Evolutionary conservation across 1,140 invertebrate species (phyloP), one percentile per base, ranked within the genome.

Genomic region (Lutraria rhynchaena): DNA sequence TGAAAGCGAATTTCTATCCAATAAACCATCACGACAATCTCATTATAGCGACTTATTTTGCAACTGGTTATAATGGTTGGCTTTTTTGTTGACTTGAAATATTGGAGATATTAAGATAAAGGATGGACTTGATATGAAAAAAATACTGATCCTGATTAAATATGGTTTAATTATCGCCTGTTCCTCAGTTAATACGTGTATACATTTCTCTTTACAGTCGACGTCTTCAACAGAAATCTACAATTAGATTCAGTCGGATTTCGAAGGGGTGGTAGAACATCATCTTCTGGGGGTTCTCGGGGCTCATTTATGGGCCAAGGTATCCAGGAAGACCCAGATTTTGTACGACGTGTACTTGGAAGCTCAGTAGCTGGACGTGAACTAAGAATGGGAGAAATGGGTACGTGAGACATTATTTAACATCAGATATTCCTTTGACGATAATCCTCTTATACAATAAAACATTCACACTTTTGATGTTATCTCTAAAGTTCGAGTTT

Each of bases 351-450:
- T 19, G 27, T 78, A 29, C 31, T 78, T 4, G 75, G 75, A 35
- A 80, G 76, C 51, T 58, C 76, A 15, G 53, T 60, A 27, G 19
- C n/a, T 57, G 76, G 76, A 0, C 46, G 76, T 41, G 76, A 80
- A 49, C 29, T 80, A 3, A 46, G 76, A 29, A 80, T 80, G 76
- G 76, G 76, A 27, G 76, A 80, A 35, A 29, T 31, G 1, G 76
- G 76, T 80, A 44, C 15, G 76, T 44, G 24, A 37, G 22, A 49
- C 7, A 27, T 19, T 46, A 19, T 19, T 46, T 46, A 9, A 19
- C 9, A 11, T 46, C 19, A 9, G 19, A 46, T 19, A 46, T 46
- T 46, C 19, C 9, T 11, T 11, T 46, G 44, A 11, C 19, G 44
- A 11, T 46, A 19, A 46, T 46, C 9, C 44, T 46, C 19, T 46